These are phyloP conservation scores for Takifugu bimaculatus DNA, from an alignment of 2,113 vertebrate species.

Conservation along the genomic window DNA sequence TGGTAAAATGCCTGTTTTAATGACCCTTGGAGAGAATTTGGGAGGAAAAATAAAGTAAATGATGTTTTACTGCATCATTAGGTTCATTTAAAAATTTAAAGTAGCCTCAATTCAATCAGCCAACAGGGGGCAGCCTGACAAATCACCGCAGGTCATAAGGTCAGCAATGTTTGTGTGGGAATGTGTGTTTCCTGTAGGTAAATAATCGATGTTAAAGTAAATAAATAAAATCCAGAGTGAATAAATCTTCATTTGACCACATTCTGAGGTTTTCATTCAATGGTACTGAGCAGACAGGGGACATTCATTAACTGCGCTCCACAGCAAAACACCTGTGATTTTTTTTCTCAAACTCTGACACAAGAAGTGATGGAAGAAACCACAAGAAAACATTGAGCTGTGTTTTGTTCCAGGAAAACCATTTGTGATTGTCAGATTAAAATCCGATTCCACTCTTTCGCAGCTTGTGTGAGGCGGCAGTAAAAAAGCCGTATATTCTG, in stretches of 20 bases:
- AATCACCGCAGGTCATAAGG: too few species aligned
- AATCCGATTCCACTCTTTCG: conserved; percentile 23
- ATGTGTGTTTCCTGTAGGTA: too few species aligned
- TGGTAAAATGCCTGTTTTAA: background rate
- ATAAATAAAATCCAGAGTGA: too few species aligned
- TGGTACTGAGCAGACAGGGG: too few species aligned
- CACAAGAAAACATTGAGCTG: conserved; percentile 1
- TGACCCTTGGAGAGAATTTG: too few species aligned
- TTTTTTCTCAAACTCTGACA: background rate
- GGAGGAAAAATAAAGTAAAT: background rate
- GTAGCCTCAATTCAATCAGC: conserved; percentile 4
- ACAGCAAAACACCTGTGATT: too few species aligned
- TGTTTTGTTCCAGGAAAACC: conserved; percentile 11
- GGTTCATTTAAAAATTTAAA: background rate
- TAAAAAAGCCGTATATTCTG: conserved; percentile 23
- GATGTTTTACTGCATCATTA: background rate
- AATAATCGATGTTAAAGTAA: too few species aligned
- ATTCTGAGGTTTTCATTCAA: too few species aligned
- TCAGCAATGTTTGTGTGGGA: too few species aligned
- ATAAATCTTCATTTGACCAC: too few species aligned
- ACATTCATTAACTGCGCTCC: too few species aligned
- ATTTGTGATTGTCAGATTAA: conserved; percentile 36
- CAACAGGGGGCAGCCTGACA: conserved; percentile 47
- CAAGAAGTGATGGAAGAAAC: background rate
- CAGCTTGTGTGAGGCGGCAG: conserved; percentile 7